phyloP scores from a whole-genome alignment of 2,113 vertebrate species.

The Elaphurus davidianus region DNA sequence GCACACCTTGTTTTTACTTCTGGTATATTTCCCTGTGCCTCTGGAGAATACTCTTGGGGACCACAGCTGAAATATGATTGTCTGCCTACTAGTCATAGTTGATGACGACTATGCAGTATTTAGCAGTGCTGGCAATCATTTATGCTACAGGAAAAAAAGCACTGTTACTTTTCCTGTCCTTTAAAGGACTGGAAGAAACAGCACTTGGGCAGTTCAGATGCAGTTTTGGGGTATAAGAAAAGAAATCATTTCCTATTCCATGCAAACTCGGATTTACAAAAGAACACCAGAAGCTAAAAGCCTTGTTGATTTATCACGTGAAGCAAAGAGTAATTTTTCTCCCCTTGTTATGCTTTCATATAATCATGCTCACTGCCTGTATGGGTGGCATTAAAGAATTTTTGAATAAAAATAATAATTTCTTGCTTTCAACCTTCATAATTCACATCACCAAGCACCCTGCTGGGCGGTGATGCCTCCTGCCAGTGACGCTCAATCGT shows the following conservation, averaged over 20 bases:
- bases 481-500: conserved; percentile 74
- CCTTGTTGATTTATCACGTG: conserved; percentile 77
- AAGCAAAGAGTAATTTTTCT: conserved; percentile 80
- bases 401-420: conserved; percentile 82
- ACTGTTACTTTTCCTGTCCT: not conserved
- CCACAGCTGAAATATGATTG: conserved; percentile 4
- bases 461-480: conserved; percentile 62
- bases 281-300: conserved; percentile 67
- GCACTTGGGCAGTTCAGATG: conserved; percentile 38
- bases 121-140: conserved; percentile 39
- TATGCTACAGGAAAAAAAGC: not conserved
- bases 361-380: conserved; percentile 70
- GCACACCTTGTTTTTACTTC: not conserved
- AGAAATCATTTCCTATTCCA: conserved; percentile 57
- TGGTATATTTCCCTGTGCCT: not conserved
- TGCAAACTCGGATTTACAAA: conserved; percentile 67
- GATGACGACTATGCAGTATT: conserved; percentile 30
- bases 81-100: conserved; percentile 6
- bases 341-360: conserved; percentile 75
- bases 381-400: conserved; percentile 77
- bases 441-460: conserved; percentile 76
- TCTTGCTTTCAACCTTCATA: conserved; percentile 79
- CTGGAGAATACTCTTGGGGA: not conserved
- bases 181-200: conserved; percentile 45
- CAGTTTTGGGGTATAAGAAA: conserved; percentile 45